A percentile compares a stretch with the other conserved stretches of the same genome.
These are phyloP conservation scores for Melanostoma mellinum DNA, from an alignment of 2,888 invertebrate species.

Conservation along the genomic window DNA sequence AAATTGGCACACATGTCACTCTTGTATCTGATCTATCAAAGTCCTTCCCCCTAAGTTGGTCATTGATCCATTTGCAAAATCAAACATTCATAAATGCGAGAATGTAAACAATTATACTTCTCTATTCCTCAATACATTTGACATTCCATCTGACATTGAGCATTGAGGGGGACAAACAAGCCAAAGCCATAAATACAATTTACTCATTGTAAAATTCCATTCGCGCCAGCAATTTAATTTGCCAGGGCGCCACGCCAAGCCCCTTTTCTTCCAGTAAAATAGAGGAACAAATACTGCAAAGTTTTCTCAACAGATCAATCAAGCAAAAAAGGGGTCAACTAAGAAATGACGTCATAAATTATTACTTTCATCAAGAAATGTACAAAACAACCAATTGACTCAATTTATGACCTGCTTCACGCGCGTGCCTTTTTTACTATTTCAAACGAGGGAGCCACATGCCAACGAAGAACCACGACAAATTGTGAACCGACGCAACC, in stretches of 20 bases:
- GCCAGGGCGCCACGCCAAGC: slow-evolving; percentile 57
- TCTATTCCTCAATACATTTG: slow-evolving; percentile 66
- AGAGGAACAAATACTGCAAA: slow-evolving; percentile 7
- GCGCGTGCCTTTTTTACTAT: slow-evolving; percentile 46
- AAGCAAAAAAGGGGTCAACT: slow-evolving; percentile 56
- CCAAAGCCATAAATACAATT: slow-evolving; percentile 7
- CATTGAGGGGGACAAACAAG: slow-evolving; percentile 24
- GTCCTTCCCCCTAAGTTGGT: slow-evolving; percentile 31
- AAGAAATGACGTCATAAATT: slow-evolving; percentile 63
- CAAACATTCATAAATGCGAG: slow-evolving; percentile 21
- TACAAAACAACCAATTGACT: slow-evolving; percentile 61
- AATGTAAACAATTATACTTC: slow-evolving; percentile 39
- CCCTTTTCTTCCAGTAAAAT: slow-evolving; percentile 60
- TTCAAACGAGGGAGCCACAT: neutral
- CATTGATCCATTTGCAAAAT: slow-evolving; percentile 47
- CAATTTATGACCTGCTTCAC: slow-evolving; percentile 64
- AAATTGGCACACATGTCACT: slow-evolving; percentile 31
- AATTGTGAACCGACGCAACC: slow-evolving; percentile 60
- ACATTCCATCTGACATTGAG: slow-evolving; percentile 67
- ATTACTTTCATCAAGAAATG: slow-evolving; percentile 40
- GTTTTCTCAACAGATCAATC: slow-evolving; percentile 43
- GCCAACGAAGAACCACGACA: slow-evolving; percentile 15
- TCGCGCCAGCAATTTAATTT: slow-evolving; percentile 41
- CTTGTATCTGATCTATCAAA: neutral
- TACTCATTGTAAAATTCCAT: slow-evolving; percentile 45